A percentile compares a stretch with the other conserved stretches of the same genome.
Evolutionary conservation across 2,888 invertebrate genomes (phyloP).

Genomic region (Hedya salicella): DNA sequence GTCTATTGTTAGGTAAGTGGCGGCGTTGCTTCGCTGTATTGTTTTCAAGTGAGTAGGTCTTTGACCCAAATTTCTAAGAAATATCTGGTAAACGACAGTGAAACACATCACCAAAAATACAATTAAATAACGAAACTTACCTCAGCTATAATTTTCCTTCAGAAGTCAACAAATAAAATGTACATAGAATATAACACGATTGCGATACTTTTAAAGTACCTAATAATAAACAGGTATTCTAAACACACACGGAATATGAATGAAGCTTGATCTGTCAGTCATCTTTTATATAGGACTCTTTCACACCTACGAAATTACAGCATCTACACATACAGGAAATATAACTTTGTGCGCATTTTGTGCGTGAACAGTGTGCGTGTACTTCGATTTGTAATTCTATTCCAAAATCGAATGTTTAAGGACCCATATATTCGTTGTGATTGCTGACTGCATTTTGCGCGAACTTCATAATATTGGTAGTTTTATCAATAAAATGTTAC

Average conservation of each 20-base stretch:
- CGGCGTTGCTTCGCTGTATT: neutral
- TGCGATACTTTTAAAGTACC: no score
- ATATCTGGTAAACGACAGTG: neutral
- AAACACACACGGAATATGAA: neutral
- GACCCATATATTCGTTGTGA: no score
- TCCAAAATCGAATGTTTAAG: no score
- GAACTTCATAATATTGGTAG: no score
- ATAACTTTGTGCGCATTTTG: no score
- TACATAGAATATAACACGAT: neutral
- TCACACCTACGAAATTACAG: constrained; percentile 22
- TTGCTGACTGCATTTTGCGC: no score
- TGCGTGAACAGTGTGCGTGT: no score
- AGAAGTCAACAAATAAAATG: neutral
- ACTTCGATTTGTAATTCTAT: no score
- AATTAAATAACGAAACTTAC: neutral
- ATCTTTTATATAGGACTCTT: constrained; percentile 7
- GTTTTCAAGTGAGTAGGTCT: neutral
- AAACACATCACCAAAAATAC: neutral
- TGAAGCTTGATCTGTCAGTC: neutral
- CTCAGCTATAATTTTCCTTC: neutral
- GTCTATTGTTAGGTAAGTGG: neutral
- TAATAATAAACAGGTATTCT: no score
- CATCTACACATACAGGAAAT: neutral
- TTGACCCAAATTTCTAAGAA: constrained; percentile 2
- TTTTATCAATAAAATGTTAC: no score